Base-by-base conservation (phyloP, 2,888 invertebrate genomes). In the Zaprionus obscuricornis region DNA sequence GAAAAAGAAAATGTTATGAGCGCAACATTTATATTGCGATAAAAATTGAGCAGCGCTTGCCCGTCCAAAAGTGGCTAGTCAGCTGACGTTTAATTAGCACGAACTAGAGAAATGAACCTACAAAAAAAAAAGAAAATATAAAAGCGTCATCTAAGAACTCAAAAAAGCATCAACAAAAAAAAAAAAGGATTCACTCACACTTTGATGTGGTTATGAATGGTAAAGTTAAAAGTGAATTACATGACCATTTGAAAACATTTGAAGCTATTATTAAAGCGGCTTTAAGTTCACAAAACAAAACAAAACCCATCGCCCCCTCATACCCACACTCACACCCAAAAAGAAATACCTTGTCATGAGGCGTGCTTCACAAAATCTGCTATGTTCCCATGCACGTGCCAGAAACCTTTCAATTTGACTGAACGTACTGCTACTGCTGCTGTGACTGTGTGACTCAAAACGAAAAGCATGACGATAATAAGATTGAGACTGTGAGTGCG, bases 21-120 rank as follows among this genome's bases (percentile, higher is more conserved):
- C 56, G 43, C 59, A 67, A 83, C 75, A 76, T 74, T 82, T 70
- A 62, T 65, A 67, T 65, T 62, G 64, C 62, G 68, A 75, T 69
- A 63, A 71, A 71, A 74, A 71, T 71, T 74, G 52, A 73, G 67
- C 62, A 47, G 47, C 55, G 42, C 55, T n/a, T 29, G 67, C 55
- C 46, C 40, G 52, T 51, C 51, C 37, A 60, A 60, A 70, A 66
- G 43, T 62, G 49, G 52, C 55, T 42, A 62, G 72, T 57, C 66
- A 71, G 66, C 62, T 59, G 69, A 56, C 57, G 63, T 85, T 78
- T 85, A 78, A 85, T 78, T 78, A 72, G 83, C 76, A 66, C 34
- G 29, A 49, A 55, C 56, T 22, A 56, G 56, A 52, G 52, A 40
- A 20, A 33, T 43, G 17, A 18, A 27, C 5, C 8, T 29, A 34